These are phyloP conservation scores for Sorex fumeus DNA, from an alignment of 2,113 vertebrate species.

Conservation along the genomic window DNA sequence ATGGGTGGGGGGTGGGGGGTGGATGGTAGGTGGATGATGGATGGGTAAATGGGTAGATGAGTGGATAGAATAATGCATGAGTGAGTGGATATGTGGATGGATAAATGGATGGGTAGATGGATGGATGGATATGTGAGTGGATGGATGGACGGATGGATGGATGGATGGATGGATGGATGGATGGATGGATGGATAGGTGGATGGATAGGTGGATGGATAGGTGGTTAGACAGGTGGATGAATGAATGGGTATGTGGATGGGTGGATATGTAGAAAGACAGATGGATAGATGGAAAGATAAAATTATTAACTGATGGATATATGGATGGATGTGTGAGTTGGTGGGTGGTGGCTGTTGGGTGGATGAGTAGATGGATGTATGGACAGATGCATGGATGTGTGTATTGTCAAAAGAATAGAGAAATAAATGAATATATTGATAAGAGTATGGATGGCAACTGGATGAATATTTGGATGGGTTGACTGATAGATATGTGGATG, in stretches of 20 bases:
- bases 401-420: too few species aligned
- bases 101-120: neutral
- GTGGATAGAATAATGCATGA: accelerated
- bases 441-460: accelerated
- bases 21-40: accelerated
- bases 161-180: neutral
- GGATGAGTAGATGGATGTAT: neutral
- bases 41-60: neutral
- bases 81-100: neutral
- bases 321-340: too few species aligned
- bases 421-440: neutral
- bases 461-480: neutral
- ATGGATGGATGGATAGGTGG: neutral
- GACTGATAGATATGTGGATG: too few species aligned
- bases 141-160: too few species aligned
- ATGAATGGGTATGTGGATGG: neutral
- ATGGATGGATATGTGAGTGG: neutral
- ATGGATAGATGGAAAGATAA: neutral
- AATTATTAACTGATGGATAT: neutral
- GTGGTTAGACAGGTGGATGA: accelerated
- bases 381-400: neutral
- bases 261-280: too few species aligned
- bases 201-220: accelerated
- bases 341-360: neutral
- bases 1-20: too few species aligned